Evolutionary conservation across 2,797 vertebrate species (phyloP).

Genomic region (Phrynocephalus vlangalii): DNA sequence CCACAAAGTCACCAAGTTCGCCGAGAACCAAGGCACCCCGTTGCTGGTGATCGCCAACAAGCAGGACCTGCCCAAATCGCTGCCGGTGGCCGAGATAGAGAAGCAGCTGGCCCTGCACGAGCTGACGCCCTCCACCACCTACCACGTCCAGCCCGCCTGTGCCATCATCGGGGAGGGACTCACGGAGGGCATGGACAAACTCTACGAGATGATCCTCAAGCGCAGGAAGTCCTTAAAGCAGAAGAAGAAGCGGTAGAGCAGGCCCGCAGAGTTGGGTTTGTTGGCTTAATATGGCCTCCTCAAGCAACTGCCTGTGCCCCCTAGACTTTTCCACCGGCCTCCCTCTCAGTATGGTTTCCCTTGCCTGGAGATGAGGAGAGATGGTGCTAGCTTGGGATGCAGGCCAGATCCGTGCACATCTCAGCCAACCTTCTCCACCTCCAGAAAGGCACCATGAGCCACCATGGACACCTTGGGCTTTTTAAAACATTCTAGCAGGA

Average conservation of each 20-base stretch:
- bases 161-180: slow-evolving; percentile 98
- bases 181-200: slow-evolving; percentile 96
- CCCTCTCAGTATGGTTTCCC: neutral
- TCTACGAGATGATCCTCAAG: slow-evolving; percentile 97
- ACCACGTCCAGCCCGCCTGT: slow-evolving; percentile 96
- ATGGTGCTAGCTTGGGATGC: slow-evolving; percentile 20
- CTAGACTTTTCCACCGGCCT: neutral
- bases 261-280: neutral
- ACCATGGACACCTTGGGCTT: neutral
- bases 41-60: slow-evolving; percentile 98
- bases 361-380: neutral
- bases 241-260: slow-evolving; percentile 90
- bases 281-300: neutral
- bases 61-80: slow-evolving; percentile 94
- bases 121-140: slow-evolving; percentile 91
- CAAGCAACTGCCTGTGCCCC: neutral
- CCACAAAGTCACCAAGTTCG: slow-evolving; percentile 96
- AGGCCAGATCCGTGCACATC: slow-evolving; percentile 15
- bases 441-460: neutral
- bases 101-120: slow-evolving; percentile 93
- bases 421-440: neutral
- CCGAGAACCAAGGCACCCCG: slow-evolving; percentile 96
- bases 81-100: slow-evolving; percentile 93
- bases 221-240: slow-evolving; percentile 93
- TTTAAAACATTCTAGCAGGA: slow-evolving; percentile 26